Evolutionary conservation across 2,797 vertebrate species (phyloP).

Genomic region (Amblyopsis hoosieri): DNA sequence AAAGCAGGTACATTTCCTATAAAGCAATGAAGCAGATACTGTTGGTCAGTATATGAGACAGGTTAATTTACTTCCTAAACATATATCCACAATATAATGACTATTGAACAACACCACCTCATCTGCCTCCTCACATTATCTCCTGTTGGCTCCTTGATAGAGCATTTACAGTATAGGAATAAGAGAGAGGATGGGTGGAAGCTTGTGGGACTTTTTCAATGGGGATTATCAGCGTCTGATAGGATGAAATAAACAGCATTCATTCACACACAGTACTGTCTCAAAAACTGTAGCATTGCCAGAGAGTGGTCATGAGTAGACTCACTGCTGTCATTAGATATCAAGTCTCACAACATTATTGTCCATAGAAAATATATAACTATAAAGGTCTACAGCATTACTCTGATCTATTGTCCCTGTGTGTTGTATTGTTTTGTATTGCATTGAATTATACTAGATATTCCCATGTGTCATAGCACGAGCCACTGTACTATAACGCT

Average conservation of each 20-base stretch:
- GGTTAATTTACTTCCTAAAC: slow-evolving; percentile 45
- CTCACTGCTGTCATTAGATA: no score
- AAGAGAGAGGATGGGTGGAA: slow-evolving; percentile 24
- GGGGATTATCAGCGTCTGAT: slow-evolving; percentile 17
- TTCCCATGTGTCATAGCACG: slow-evolving; percentile 19
- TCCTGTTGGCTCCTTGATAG: slow-evolving; percentile 19
- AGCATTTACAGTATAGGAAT: slow-evolving; percentile 46
- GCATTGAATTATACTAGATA: slow-evolving; percentile 1
- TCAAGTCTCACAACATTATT: no score
- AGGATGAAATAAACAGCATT: background rate
- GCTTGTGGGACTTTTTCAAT: slow-evolving; percentile 31
- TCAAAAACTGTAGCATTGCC: no score
- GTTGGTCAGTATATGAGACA: slow-evolving; percentile 47
- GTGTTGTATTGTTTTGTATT: background rate
- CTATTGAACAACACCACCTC: slow-evolving; percentile 28
- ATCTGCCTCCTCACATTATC: slow-evolving; percentile 20
- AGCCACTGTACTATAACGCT: slow-evolving; percentile 18
- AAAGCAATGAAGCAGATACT: slow-evolving; percentile 48
- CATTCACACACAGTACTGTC: no score
- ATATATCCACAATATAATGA: slow-evolving; percentile 32
- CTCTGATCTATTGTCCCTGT: slow-evolving; percentile 17
- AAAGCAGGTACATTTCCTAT: slow-evolving; percentile 44
- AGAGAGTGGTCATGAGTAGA: no score
- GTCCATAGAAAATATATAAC: no score
- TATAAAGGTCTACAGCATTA: no score